These are phyloP conservation scores for Dastarcus helophoroides DNA, from an alignment of 2,888 invertebrate species.

Conservation along the genomic window DNA sequence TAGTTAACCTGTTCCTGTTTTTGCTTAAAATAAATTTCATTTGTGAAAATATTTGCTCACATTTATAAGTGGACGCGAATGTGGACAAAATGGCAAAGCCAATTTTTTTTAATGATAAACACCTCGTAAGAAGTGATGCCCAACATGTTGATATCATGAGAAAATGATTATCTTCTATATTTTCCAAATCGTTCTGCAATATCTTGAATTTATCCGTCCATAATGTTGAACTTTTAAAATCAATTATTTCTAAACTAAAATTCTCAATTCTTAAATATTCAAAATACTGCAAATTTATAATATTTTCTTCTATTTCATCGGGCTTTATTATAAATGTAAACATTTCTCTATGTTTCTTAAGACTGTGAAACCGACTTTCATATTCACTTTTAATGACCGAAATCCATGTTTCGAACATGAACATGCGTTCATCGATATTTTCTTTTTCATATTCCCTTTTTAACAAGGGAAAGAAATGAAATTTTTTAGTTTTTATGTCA, in stretches of 20 bases:
- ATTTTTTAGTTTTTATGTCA: slow-evolving; percentile 16
- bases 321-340: slow-evolving; percentile 6
- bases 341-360: slow-evolving; percentile 3
- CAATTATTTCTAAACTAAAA: slow-evolving; percentile 7
- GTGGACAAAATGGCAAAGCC: slow-evolving; percentile 14
- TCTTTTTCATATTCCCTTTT: slow-evolving; percentile 15
- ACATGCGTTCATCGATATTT: slow-evolving; percentile 11
- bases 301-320: slow-evolving; percentile 11
- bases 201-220: slow-evolving; percentile 14
- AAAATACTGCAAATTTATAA: slow-evolving; percentile 11
- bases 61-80: slow-evolving; percentile 15
- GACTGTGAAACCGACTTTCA: too few species aligned
- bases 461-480: slow-evolving; percentile 13
- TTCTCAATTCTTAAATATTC: slow-evolving; percentile 10
- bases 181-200: slow-evolving; percentile 15
- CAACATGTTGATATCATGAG: slow-evolving; percentile 15
- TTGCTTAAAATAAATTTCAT: slow-evolving; percentile 16
- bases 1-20: slow-evolving; percentile 12
- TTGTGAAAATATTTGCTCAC: slow-evolving; percentile 16
- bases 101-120: slow-evolving; percentile 15
- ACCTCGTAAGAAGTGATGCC: slow-evolving; percentile 15
- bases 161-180: slow-evolving; percentile 10
- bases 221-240: slow-evolving; percentile 14
- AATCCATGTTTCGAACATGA: too few species aligned
- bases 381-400: too few species aligned